These are phyloP conservation scores for Fukomys damarensis DNA, from an alignment of 2,113 vertebrate species.

Conservation along the genomic window DNA sequence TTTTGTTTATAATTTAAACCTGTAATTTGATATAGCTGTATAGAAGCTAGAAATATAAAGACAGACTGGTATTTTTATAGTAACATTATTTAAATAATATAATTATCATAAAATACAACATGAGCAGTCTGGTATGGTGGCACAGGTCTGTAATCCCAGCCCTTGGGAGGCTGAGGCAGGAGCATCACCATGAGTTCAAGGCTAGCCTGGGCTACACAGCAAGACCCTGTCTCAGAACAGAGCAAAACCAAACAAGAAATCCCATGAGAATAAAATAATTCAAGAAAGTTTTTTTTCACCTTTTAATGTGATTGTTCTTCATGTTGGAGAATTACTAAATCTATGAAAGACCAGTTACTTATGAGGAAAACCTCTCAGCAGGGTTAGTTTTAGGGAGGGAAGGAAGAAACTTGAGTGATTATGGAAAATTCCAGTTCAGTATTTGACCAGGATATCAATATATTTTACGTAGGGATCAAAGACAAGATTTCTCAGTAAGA, in stretches of 20 bases:
- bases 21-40: neutral
- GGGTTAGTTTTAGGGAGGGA: neutral
- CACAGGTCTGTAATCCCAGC: neutral
- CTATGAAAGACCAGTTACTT: neutral
- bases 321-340: slow-evolving; percentile 15
- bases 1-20: slow-evolving; percentile 32
- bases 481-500: neutral
- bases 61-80: neutral
- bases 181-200: neutral
- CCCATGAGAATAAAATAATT: slow-evolving; percentile 3
- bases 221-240: neutral
- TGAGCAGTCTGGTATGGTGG: neutral
- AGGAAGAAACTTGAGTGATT: neutral
- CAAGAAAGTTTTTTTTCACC: neutral
- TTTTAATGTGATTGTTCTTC: slow-evolving; percentile 36
- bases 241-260: neutral
- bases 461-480: neutral
- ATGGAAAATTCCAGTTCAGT: neutral
- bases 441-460: slow-evolving; percentile 50
- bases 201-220: neutral
- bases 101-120: neutral
- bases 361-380: slow-evolving; percentile 41
- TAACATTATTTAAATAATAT: slow-evolving; percentile 6
- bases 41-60: slow-evolving; percentile 25
- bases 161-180: neutral